Evolutionary conservation across 2,888 invertebrate genomes (phyloP), one percentile per base, ranked within the genome.

Genomic region (Drosophila affinis): DNA sequence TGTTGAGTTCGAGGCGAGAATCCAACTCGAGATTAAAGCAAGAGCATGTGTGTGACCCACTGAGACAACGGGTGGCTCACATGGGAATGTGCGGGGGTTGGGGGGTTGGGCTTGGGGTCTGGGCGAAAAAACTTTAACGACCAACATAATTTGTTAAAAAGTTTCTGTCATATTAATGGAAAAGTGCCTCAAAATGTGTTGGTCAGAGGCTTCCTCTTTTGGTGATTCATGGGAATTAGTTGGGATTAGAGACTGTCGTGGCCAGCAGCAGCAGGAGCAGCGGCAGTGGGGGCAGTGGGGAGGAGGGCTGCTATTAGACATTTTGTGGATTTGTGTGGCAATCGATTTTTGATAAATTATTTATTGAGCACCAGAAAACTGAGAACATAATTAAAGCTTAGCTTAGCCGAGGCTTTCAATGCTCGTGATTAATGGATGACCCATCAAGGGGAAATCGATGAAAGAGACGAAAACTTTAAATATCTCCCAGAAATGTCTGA

Each of bases 91-190:
- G 27, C 7, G 32, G 10, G 32, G 32, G 9, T 0, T 9, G n/a
- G 39, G 14, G 2, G 14, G 7, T 0, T 10, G 10, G 34, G 34
- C 12, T 2, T 18, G 0, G 18, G 18, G 18, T 18, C 18, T 18
- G 34, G 44, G 21, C 21, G 46, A 57, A 75, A 58, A 60, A 71
- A 78, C 68, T 64, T 73, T 77, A 79, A 76, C 79, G 73, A 81
- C 76, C 76, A 74, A 81, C 84, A 86, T 82, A 87, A 88, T 84
- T 87, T 87, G 87, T 88, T 87, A 71, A 77, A 83, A 89, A 88
- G 76, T 89, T 89, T 87, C 79, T 84, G 77, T 78, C 87, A 84
- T 81, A 87, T 86, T 86, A 84, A 87, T 82, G 80, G 79, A 81
- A 80, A 86, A 82, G 81, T 82, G 77, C 78, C 81, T 71, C 73